phyloP scores from a whole-genome alignment of 2,113 vertebrate genomes.

The Ramphastos sulfuratus region DNA sequence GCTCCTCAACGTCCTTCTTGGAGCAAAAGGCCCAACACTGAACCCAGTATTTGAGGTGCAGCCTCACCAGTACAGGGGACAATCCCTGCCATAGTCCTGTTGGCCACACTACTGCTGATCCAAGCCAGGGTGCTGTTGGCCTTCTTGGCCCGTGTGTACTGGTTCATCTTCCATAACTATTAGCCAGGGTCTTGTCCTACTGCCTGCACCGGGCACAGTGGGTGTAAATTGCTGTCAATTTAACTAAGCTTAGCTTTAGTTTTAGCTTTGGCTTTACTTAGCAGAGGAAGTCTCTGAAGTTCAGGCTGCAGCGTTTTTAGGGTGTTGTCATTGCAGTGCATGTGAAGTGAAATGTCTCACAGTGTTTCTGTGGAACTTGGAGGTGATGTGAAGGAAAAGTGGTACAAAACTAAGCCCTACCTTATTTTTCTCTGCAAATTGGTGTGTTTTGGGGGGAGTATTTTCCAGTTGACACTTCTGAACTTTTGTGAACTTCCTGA shows the following conservation, averaged over 20 bases:
- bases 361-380: neutral
- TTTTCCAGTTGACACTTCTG: neutral
- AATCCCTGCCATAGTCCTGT: too few species aligned
- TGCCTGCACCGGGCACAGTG: neutral
- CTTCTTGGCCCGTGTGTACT: too few species aligned
- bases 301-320: neutral
- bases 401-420: neutral
- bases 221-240: neutral
- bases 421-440: neutral
- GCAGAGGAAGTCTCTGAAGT: too few species aligned
- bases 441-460: neutral
- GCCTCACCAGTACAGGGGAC: too few species aligned
- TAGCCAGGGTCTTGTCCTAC: neutral
- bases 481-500: neutral
- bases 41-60: too few species aligned
- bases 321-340: accelerated
- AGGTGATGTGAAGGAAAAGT: neutral
- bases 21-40: too few species aligned
- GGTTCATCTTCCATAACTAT: neutral
- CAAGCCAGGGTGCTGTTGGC: too few species aligned
- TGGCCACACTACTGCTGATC: too few species aligned
- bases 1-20: too few species aligned
- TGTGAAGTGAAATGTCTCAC: accelerated
- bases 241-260: too few species aligned
- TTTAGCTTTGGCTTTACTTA: neutral